Percentiles rank a stretch among this genome's conserved stretches.
These are phyloP conservation scores for Acanthisitta chloris DNA, from an alignment of 2,113 vertebrate genomes.

Conservation along the genomic window DNA sequence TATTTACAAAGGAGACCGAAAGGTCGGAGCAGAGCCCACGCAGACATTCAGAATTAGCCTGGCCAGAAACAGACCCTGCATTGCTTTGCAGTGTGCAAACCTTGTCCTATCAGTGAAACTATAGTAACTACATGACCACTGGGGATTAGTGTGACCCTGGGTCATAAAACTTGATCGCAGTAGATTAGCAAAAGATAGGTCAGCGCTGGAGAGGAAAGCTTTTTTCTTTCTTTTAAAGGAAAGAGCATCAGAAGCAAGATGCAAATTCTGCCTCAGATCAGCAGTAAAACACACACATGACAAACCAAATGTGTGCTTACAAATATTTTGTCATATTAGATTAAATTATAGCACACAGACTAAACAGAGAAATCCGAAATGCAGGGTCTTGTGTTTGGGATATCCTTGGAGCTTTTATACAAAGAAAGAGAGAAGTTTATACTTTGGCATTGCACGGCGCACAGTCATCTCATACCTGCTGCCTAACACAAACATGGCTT, in stretches of 20 bases:
- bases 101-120: constrained; percentile 45
- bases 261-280: constrained; percentile 28
- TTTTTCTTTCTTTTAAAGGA: constrained; percentile 7
- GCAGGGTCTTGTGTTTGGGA: constrained; percentile 43
- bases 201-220: not conserved
- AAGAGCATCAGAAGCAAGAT: not conserved
- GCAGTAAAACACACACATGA: not conserved
- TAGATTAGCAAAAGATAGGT: constrained; percentile 39
- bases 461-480: constrained; percentile 45
- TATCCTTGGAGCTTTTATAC: constrained; percentile 53
- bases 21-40: not conserved
- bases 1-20: not conserved
- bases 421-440: constrained; percentile 48
- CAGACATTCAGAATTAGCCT: not conserved
- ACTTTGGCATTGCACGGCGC: not conserved
- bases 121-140: constrained; percentile 54
- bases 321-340: constrained; percentile 68
- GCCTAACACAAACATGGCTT: not conserved
- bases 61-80: not conserved
- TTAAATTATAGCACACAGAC: constrained; percentile 55
- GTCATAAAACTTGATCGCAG: constrained; percentile 41
- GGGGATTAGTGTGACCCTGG: constrained; percentile 39
- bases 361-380: constrained; percentile 61
- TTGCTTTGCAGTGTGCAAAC: not conserved
- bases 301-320: constrained; percentile 51